A percentile compares a stretch with the other conserved stretches of the same genome.
Evolutionary conservation across 2,113 vertebrate genomes (phyloP).

Genomic region (Solenodon paradoxus): DNA sequence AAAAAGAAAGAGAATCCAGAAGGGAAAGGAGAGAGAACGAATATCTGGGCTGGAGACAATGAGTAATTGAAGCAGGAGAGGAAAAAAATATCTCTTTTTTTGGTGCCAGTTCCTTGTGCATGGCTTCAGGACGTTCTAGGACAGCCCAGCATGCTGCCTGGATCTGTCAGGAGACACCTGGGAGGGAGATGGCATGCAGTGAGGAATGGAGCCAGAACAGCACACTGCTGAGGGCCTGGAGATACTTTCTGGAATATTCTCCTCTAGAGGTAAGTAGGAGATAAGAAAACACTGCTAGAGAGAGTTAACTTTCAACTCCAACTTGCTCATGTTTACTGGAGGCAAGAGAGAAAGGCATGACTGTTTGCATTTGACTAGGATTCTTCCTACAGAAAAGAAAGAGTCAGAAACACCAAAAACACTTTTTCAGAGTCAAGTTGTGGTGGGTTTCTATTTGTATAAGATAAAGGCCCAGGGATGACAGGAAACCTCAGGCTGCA

Average conservation of each 20-base stretch:
- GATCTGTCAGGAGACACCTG: not conserved
- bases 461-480: not conserved
- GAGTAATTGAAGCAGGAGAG: not conserved
- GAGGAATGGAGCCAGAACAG: not conserved
- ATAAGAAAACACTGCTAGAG: not conserved
- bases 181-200: not conserved
- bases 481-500: not conserved
- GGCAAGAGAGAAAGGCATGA: not conserved
- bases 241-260: not conserved
- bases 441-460: not conserved
- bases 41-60: not conserved
- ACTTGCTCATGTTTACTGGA: not conserved
- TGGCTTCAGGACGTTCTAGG: constrained; percentile 23
- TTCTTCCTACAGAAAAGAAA: not conserved
- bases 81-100: not conserved
- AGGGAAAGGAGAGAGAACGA: not conserved
- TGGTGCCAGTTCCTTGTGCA: not conserved
- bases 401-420: not conserved
- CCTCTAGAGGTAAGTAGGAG: not conserved
- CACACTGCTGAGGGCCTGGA: not conserved
- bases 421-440: not conserved
- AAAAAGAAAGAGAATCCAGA: not conserved
- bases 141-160: not conserved
- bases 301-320: not conserved
- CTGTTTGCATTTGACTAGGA: not conserved